A percentile compares a stretch with the other conserved stretches of the same genome.
phyloP scores from a whole-genome alignment of 2,797 vertebrate species.

The Anguilla megastoma region DNA sequence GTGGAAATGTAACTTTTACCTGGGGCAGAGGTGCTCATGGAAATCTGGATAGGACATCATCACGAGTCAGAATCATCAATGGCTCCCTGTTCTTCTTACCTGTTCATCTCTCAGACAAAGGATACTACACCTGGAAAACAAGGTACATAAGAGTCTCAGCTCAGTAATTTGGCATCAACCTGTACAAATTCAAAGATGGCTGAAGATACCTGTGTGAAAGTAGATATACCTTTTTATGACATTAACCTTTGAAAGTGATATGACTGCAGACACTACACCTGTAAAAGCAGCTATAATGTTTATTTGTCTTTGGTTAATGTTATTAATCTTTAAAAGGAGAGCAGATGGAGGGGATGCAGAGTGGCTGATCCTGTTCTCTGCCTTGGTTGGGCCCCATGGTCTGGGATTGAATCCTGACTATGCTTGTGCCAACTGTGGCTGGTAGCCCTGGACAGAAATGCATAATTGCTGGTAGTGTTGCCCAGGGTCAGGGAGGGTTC shows the following conservation, averaged over 20 bases:
- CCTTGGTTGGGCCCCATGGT: no score
- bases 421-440: no score
- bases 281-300: background rate
- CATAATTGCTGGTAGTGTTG: no score
- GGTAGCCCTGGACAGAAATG: no score
- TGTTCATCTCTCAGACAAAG: conserved; percentile 23
- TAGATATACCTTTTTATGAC: background rate
- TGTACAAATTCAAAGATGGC: background rate
- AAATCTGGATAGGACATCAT: background rate
- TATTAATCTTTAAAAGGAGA: background rate
- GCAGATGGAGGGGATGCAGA: no score
- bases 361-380: no score
- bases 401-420: no score
- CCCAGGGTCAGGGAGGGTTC: no score
- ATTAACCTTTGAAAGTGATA: background rate
- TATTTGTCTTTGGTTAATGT: background rate
- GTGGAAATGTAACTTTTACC: background rate
- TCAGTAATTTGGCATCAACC: background rate
- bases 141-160: background rate
- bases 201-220: no score
- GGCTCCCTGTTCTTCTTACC: conserved; percentile 31
- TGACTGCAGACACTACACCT: background rate
- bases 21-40: conserved; percentile 23
- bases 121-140: conserved; percentile 23
- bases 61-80: background rate